Evolutionary conservation across 2,888 invertebrate species (phyloP).

Genomic region (Molanna angustata): DNA sequence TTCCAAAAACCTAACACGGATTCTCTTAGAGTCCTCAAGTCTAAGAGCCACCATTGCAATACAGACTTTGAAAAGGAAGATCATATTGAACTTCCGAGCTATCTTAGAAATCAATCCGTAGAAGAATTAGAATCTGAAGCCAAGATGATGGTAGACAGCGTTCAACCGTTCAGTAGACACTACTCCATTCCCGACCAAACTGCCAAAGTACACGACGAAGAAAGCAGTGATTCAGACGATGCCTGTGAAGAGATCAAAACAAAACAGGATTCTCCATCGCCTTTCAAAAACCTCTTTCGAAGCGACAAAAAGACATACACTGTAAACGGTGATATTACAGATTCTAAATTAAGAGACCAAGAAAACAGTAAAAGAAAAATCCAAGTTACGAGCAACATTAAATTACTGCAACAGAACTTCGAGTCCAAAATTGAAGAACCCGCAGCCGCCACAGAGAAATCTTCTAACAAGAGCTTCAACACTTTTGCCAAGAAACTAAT

Average conservation of each 20-base stretch:
- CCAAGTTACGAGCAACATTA: conserved; percentile 22
- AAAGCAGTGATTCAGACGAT: conserved; percentile 29
- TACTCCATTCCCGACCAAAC: conserved; percentile 41
- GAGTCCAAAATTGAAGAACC: conserved; percentile 20
- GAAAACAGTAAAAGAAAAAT: conserved; percentile 25
- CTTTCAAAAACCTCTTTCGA: conserved; percentile 25
- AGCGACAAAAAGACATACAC: conserved; percentile 27
- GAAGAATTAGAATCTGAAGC: conserved; percentile 44
- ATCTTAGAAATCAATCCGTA: conserved; percentile 50
- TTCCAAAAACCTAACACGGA: conserved; percentile 27
- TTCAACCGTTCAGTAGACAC: conserved; percentile 42
- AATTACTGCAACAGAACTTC: conserved; percentile 27
- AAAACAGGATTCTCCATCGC: conserved; percentile 16
- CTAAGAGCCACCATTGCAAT: conserved; percentile 28
- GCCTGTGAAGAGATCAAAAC: conserved; percentile 22
- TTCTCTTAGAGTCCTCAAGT: conserved; percentile 28
- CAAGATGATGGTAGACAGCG: conserved; percentile 36
- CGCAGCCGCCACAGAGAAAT: conserved; percentile 13
- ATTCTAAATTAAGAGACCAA: conserved; percentile 3
- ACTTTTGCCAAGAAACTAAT: conserved; percentile 45
- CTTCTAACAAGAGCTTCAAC: conserved; percentile 23
- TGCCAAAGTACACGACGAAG: conserved; percentile 5
- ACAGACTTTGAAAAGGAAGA: conserved; percentile 22
- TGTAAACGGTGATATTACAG: conserved; percentile 14
- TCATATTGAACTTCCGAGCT: conserved; percentile 39